Percentiles rank a stretch among this genome's conserved stretches.
Conservation (phyloP, 1,140 invertebrate species). For the Adoxophyes honmai region DNA sequence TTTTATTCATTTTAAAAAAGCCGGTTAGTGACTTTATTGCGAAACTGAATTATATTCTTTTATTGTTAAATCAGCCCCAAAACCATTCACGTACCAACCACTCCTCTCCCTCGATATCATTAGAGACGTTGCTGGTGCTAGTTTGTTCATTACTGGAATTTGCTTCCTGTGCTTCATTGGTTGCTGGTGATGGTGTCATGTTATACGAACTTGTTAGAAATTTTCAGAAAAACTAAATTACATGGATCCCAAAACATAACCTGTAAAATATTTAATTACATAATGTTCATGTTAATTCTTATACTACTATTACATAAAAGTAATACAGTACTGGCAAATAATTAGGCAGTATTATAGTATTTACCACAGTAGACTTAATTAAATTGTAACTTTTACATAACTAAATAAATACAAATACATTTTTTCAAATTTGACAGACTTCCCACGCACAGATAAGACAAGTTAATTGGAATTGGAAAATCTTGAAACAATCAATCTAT, state of each 20-base stretch:
- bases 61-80: too few relatives aligned
- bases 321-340: not conserved
- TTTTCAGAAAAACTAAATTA: not conserved
- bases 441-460: not conserved
- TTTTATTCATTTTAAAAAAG: too few relatives aligned
- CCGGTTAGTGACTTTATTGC: too few relatives aligned
- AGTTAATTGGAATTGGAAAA: not conserved
- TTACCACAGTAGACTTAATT: not conserved
- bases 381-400: not conserved
- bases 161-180: not conserved
- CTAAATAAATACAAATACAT: not conserved
- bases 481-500: not conserved
- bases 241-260: not conserved
- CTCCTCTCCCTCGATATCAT: not conserved
- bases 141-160: not conserved
- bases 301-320: not conserved
- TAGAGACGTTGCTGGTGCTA: not conserved
- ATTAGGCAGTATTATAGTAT: not conserved
- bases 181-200: not conserved
- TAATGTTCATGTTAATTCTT: not conserved
- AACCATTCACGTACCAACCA: constrained; percentile 9
- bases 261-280: constrained; percentile 5
- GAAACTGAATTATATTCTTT: too few relatives aligned
- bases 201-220: not conserved
- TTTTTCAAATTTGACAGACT: not conserved